Conservation (phyloP, 2,888 invertebrate species). For the Gryllus longicercus region DNA sequence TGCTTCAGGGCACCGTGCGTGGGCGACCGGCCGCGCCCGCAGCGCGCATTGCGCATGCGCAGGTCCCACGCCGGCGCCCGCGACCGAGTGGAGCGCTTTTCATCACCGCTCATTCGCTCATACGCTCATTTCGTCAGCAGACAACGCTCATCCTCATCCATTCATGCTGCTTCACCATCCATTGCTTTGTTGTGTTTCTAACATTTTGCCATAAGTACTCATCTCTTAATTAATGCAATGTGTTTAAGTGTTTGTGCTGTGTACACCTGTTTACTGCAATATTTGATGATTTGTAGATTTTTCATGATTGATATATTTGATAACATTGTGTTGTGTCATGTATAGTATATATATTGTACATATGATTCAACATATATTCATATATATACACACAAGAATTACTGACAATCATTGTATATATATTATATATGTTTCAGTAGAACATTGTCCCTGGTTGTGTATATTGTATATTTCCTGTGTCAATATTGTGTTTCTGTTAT, state of each 20-base stretch:
- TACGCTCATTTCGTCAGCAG: too few relatives aligned
- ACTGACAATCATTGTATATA: constrained; percentile 18
- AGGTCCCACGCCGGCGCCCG: neutral
- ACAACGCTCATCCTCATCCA: too few relatives aligned
- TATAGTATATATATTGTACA: constrained; percentile 17
- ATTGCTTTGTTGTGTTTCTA: constrained; percentile 9
- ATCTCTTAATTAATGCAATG: neutral
- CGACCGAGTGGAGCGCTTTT: neutral
- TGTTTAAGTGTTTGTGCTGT: constrained; percentile 11
- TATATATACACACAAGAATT: neutral
- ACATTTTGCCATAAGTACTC: neutral
- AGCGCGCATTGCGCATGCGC: neutral
- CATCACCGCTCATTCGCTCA: neutral
- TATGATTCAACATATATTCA: constrained; percentile 6
- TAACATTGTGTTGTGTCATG: neutral
- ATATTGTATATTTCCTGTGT: constrained; percentile 34
- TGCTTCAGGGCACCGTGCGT: neutral
- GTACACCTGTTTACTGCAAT: constrained; percentile 11
- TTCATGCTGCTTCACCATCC: constrained; percentile 2
- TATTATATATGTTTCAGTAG: constrained; percentile 28
- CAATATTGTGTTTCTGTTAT: constrained; percentile 35
- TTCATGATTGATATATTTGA: constrained; percentile 5
- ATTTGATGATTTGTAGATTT: neutral
- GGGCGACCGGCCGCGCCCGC: neutral
- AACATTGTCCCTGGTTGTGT: constrained; percentile 28